phyloP scores from a whole-genome alignment of 2,888 invertebrate genomes.

The Caenorhabditis angaria region DNA sequence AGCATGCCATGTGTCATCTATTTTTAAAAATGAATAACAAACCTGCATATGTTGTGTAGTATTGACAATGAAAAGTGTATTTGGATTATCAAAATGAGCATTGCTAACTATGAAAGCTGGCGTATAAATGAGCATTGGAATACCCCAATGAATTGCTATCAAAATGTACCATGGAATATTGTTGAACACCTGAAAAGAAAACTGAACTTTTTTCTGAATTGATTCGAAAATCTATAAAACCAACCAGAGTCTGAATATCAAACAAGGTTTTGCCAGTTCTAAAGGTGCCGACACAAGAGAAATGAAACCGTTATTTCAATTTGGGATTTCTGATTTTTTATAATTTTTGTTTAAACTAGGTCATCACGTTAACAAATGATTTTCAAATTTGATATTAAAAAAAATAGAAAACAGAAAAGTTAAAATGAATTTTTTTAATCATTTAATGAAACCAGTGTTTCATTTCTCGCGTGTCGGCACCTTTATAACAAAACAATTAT shows the following conservation, averaged over 20 bases:
- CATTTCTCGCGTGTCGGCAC: too few relatives aligned
- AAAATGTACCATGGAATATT: constrained; percentile 7
- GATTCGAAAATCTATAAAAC: too few relatives aligned
- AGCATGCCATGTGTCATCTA: not conserved
- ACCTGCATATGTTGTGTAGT: constrained; percentile 16
- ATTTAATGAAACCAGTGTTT: too few relatives aligned
- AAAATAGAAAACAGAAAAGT: too few relatives aligned
- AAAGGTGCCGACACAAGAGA: not conserved
- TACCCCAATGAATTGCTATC: constrained; percentile 11
- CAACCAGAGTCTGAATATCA: too few relatives aligned
- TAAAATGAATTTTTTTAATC: too few relatives aligned
- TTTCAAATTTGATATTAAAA: too few relatives aligned
- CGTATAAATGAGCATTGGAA: constrained; percentile 20
- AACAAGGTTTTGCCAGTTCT: not conserved
- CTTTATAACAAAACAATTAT: too few relatives aligned
- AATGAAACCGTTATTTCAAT: not conserved
- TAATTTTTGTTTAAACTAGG: too few relatives aligned
- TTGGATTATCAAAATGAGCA: constrained; percentile 12
- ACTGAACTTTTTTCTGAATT: not conserved
- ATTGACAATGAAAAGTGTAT: constrained; percentile 19
- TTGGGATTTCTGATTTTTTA: too few relatives aligned
- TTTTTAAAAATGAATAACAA: not conserved
- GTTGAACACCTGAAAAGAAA: constrained; percentile 11
- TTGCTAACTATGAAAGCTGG: constrained; percentile 21
- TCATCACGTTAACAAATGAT: too few relatives aligned